Base-by-base conservation (phyloP, 2,113 vertebrate species). In the Sorex araneus region DNA sequence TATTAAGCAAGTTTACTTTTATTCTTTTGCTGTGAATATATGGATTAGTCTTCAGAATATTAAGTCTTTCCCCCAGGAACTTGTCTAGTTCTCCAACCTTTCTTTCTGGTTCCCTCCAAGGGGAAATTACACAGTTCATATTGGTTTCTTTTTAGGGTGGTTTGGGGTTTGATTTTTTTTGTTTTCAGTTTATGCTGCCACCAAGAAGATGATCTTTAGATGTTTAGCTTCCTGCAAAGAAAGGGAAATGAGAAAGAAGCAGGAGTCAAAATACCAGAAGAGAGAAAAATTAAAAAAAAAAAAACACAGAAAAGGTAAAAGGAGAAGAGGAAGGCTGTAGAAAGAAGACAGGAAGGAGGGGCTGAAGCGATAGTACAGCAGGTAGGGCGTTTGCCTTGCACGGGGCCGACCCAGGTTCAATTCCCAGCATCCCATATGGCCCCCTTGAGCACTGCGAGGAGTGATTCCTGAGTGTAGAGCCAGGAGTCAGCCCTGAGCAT, bases 11-110 rank as follows among this genome's bases (percentile, higher is more conserved):
- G 77, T 18, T 91, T 71, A 27, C 30, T n/a, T 76, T 85, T 69
- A 28, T 85, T 91, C 27, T 23, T 75, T 84, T 75, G 27, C 30
- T 30, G 50, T 82, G 64, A 85, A 92, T 34, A 83, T 92, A 79
- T 84, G 19, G 32, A 63, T 74, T 94, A 95, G 89, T 87, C 91
- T 89, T 87, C 69, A 69, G 69, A 86, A 45, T 81, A 79, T 74
- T 25, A 1, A 84, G 19, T 66, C 30, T 89, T 93, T 91, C 30
- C 43, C 87, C 43, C 30, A 60, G 64, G 91, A 88, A 73, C 19
- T 47, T 67, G 5, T 21, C 60, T 36, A 89, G 23, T 34, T 94
- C 90, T 91, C 28, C 57, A 71, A 74, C 18, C 40, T 45, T 45
- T 79, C 70, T 18, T 79, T 54, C 28, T 23, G 18, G 15, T 84